Evolutionary conservation across 2,888 invertebrate species (phyloP), one percentile per base, ranked within the genome.

Genomic region (Meiosimyza platycephala): DNA sequence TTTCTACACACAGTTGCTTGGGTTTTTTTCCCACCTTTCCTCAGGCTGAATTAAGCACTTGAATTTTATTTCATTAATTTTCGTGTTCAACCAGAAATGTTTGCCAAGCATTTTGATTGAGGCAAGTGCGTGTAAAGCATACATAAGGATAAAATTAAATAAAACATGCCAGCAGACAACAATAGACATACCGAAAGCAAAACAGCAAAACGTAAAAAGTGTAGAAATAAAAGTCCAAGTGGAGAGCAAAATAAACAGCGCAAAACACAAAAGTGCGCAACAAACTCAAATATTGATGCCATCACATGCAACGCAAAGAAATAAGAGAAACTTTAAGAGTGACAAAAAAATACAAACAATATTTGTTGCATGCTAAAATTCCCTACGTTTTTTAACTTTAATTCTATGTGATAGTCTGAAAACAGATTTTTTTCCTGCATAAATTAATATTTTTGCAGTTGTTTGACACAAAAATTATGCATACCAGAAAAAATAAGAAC

Each of bases 61-160:
- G 40, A 40, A 40, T 1, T 40, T 40, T 40, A 62, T 62, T 62
- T 62, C 60, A 62, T 62, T 28, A 62, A 62, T 33, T 62, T 47
- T 62, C 60, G 60, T 62, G 60, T 62, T 62, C 60, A 33, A 33
- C 60, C 60, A 62, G 40, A 62, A 62, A 62, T 62, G n/a, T 40
- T 57, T 22, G 57, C 28, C 16, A 57, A 22, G 57, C 57, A 28
- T 28, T 28, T 28, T 63, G 22, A 51, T 62, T 47, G 51, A 22
- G 22, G n/a, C 28, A 51, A 64, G 15, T 64, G 22, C 64, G 64
- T 64, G 64, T 50, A 22, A 51, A 18, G 51, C 64, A 64, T 64
- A 28, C 50, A 51, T 64, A 64, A 64, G 16, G 22, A n/a, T 51
- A 40, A 15, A 22, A 9, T 18, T 11, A 18, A 18, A 40, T 22